Evolutionary conservation across 2,113 vertebrate genomes (phyloP).

Genomic region (Chaetodon auriga): DNA sequence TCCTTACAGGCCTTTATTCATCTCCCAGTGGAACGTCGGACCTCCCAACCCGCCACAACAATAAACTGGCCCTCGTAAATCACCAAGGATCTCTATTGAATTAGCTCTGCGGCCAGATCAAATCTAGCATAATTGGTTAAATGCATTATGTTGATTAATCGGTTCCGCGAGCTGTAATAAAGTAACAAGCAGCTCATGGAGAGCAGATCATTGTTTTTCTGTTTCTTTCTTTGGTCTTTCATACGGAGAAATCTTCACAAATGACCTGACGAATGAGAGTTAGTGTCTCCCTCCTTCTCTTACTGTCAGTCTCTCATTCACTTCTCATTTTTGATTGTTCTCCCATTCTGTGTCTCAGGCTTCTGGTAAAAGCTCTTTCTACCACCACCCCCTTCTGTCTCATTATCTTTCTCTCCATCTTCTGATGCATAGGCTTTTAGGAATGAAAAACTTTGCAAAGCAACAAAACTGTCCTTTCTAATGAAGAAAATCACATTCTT

Average conservation of each 20-base stretch:
- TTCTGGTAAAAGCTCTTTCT: conserved; percentile 70
- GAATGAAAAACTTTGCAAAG: conserved; percentile 60
- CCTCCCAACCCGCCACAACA: conserved; percentile 58
- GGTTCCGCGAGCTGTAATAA: conserved; percentile 71
- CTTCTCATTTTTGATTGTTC: conserved; percentile 58
- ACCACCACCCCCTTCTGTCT: conserved; percentile 38
- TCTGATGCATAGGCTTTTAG: conserved; percentile 73
- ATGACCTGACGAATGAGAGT: conserved; percentile 59
- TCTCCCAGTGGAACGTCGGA: conserved; percentile 49
- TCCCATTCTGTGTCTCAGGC: conserved; percentile 41
- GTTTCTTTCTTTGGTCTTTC: conserved; percentile 29
- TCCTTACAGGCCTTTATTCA: conserved; percentile 51
- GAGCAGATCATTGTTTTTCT: conserved; percentile 63
- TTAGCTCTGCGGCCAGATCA: conserved; percentile 80
- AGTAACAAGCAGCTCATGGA: conserved; percentile 61
- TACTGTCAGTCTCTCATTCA: conserved; percentile 39
- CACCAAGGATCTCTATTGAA: conserved; percentile 79
- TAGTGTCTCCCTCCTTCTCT: conserved; percentile 35
- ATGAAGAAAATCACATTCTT: conserved; percentile 69
- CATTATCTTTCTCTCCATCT: conserved; percentile 67
- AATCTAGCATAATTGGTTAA: conserved; percentile 82
- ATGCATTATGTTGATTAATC: conserved; percentile 85
- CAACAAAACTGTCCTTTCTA: conserved; percentile 56
- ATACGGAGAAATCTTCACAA: conserved; percentile 67
- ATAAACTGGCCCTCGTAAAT: conserved; percentile 77